Conservation (phyloP, 2,888 invertebrate genomes). For the Polyploca ridens region DNA sequence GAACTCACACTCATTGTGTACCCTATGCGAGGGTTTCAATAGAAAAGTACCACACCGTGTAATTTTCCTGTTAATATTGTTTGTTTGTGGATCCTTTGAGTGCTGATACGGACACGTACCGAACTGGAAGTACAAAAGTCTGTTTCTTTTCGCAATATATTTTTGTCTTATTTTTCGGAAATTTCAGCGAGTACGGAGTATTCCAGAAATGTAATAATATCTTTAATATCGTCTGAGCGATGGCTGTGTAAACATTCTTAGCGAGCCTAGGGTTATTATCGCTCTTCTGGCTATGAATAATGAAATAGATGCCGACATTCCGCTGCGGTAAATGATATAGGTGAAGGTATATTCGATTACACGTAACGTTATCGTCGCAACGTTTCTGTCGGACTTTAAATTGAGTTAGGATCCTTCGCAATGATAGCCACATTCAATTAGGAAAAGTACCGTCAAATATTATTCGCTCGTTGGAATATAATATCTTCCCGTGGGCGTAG, state of each 20-base stretch:
- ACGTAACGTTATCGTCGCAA: constrained; percentile 29
- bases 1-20: constrained; percentile 24
- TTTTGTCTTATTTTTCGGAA: constrained; percentile 44
- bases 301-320: constrained; percentile 41
- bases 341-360: constrained; percentile 29
- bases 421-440: constrained; percentile 47
- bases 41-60: constrained; percentile 29
- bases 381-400: constrained; percentile 32
- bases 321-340: constrained; percentile 27
- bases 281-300: constrained; percentile 50
- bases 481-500: constrained; percentile 32
- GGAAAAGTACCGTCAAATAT: constrained; percentile 40
- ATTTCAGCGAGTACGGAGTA: constrained; percentile 44
- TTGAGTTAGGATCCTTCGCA: constrained; percentile 36
- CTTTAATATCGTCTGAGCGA: constrained; percentile 62
- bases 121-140: constrained; percentile 37
- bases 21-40: constrained; percentile 17
- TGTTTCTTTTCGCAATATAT: constrained; percentile 43
- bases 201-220: constrained; percentile 68
- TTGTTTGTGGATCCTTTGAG: constrained; percentile 41
- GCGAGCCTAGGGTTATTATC: constrained; percentile 54
- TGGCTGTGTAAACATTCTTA: constrained; percentile 62
- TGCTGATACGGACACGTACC: constrained; percentile 36
- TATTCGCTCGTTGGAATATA: constrained; percentile 40
- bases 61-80: constrained; percentile 47